phyloP scores from a whole-genome alignment of 2,113 vertebrate genomes.

The Dicrurus megarhynchus region DNA sequence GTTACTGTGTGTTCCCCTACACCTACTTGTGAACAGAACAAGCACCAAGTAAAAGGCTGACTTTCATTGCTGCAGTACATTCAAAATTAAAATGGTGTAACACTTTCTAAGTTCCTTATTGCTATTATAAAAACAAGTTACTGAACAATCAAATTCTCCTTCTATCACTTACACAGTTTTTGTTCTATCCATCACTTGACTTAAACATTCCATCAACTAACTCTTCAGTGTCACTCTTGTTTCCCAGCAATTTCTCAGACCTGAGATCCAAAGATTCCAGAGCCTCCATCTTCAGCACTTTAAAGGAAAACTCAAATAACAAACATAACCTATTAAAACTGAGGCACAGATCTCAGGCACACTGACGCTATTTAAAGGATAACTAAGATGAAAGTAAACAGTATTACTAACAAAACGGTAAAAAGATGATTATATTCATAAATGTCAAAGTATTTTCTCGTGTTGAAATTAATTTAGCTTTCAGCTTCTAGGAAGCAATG shows the following conservation, averaged over 20 bases:
- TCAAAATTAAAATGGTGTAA: not conserved
- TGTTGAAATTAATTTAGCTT: not conserved
- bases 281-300: not conserved
- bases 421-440: not conserved
- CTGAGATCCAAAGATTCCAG: not conserved
- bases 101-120: not conserved
- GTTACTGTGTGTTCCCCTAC: constrained; percentile 2
- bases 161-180: not conserved
- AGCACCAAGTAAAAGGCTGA: constrained; percentile 48
- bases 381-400: not conserved
- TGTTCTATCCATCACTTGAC: not conserved
- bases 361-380: not conserved
- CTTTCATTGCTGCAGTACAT: constrained; percentile 28
- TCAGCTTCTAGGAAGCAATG: not conserved
- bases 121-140: not conserved
- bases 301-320: not conserved
- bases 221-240: not conserved
- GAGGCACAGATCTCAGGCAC: not conserved
- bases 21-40: constrained; percentile 59
- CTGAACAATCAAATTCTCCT: not conserved
- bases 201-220: not conserved
- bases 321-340: not conserved
- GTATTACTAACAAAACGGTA: not conserved
- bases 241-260: not conserved
- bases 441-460: not conserved